A percentile compares a stretch with the other conserved stretches of the same genome.
These are phyloP conservation scores for Platycercus adscitus DNA, from an alignment of 2,113 vertebrate genomes.

Conservation along the genomic window DNA sequence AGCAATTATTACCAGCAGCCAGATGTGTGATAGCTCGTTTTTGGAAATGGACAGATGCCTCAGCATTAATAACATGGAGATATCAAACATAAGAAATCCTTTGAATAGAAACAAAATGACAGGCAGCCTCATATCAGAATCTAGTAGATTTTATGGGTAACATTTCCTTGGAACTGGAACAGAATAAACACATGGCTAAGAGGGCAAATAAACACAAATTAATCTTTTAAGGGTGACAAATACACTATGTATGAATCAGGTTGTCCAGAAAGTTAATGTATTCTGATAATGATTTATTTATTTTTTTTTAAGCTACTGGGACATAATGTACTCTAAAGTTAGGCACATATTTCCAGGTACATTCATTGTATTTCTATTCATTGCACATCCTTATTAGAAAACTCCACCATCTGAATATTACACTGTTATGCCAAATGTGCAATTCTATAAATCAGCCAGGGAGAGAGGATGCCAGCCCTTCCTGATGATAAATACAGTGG, in stretches of 20 bases:
- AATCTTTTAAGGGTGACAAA: not conserved
- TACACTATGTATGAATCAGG: not conserved
- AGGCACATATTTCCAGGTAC: conserved; percentile 27
- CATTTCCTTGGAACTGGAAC: not conserved
- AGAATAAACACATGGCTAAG: not conserved
- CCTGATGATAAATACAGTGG: conserved; percentile 36
- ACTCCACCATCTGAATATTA: conserved; percentile 30
- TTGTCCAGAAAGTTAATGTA: conserved; percentile 10
- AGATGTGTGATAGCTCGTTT: conserved; percentile 66
- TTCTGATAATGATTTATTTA: not conserved
- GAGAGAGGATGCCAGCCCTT: conserved; percentile 27
- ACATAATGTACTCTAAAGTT: conserved; percentile 1
- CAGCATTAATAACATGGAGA: not conserved
- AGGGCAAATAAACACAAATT: not conserved
- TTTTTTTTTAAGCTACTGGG: not conserved
- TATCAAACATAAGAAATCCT: conserved; percentile 28
- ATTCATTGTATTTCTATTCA: conserved; percentile 40
- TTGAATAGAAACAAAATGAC: conserved; percentile 5
- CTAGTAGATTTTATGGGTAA: conserved; percentile 1
- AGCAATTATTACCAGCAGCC: conserved; percentile 47
- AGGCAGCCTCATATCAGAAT: not conserved
- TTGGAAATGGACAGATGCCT: conserved; percentile 56
- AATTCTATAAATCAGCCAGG: conserved; percentile 50
- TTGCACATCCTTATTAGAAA: conserved; percentile 42
- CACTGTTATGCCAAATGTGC: conserved; percentile 20